Evolutionary conservation across 2,888 invertebrate species (phyloP), one percentile per base, ranked within the genome.

Genomic region (Melangyna quadrimaculata): DNA sequence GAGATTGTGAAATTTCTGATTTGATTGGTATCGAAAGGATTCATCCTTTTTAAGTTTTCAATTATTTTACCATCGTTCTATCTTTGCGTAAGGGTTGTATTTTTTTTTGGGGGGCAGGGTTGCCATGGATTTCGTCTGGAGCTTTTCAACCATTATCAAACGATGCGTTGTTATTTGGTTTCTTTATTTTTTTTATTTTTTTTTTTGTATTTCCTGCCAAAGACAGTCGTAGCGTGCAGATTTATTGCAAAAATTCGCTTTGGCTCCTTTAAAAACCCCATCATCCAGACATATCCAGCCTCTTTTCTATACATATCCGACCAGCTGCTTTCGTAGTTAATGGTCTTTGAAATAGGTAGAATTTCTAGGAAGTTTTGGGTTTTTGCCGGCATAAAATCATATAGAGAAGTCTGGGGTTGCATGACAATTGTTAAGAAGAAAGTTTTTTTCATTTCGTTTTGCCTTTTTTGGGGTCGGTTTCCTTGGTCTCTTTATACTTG

Each of bases 191-290:
- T 48, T 12, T 22, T 27, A 1, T 51, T 51, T 24, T 35, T 74
- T 74, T 57, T 78, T 70, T 57, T 22, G 72, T 67, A 32, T 78
- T 51, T 72, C 40, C 71, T 70, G 78, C n/a, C 55, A 55, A 74
- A 70, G 78, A 78, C 75, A 77, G 51, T 80, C 70, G 67, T 51
- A 65, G 22, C 63, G 75, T 45, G 37, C 71, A 80, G 84, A 84
- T 84, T 84, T 84, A 84, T 84, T 75, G 80, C 84, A 71, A 84
- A 72, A 84, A 84, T 77, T 80, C 79, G 43, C 57, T 63, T 48
- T 48, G 55, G 48, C 35, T 69, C 43, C 67, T 22, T 24, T 19
- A 3, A 12, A 65, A 19, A 17, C 22, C 32, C 51, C 40, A 14
- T 22, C 22, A n/a, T n/a, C n/a, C n/a, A 48, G 2, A 19, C 75